Evolutionary conservation across 2,797 vertebrate species (phyloP), one percentile per base, ranked within the genome.

Genomic region (Thunnus albacares): DNA sequence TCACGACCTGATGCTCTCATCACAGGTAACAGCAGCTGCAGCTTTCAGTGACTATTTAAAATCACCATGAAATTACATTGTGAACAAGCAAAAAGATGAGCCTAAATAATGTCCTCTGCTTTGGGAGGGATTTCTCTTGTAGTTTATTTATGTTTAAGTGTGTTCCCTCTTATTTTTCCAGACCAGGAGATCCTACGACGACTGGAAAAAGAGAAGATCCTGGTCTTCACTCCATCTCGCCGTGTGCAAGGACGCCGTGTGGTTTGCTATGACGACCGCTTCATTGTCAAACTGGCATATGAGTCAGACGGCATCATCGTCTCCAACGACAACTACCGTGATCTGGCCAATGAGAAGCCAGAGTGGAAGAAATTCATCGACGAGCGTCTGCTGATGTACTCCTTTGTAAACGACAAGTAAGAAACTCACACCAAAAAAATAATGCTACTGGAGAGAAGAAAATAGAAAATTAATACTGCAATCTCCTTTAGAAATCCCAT

Each of bases 361-460:
- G 98, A 99, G 84, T 99, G 98, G 98, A 99, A 98, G 95, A 99
- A 97, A 87, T 99, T 99, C 92, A 98, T 99, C 58, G 98, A 99
- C 41, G 97, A 99, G 71, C 96, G 98, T 41, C 93, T 99, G 77
- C 94, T 99, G 81, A 99, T 99, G 98, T 99, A 99, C 91, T 99
- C 98, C 2, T 99, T 99, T 87, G 98, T 99, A 77, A 99, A 99
- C 71, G 98, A 99, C 96, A 99, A 99, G 98, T 99, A 95, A 97
- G 98, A 88, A 47, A 43, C 15, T n/a, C 17, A 11, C 14, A 7
- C 1, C 5, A 28, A 59, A 66, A 3, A 69, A 59, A 1, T 1
- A 17, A 14, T 55, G 33, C 11, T 26, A 11, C 26, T 58, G 43
- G 6, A 61, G 15, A 12, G 10, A 63, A 11, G 11, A 13, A 49